Evolutionary conservation across 2,797 vertebrate genomes (phyloP), one percentile per base, ranked within the genome.

Genomic region (Eupleurogrammus muticus): DNA sequence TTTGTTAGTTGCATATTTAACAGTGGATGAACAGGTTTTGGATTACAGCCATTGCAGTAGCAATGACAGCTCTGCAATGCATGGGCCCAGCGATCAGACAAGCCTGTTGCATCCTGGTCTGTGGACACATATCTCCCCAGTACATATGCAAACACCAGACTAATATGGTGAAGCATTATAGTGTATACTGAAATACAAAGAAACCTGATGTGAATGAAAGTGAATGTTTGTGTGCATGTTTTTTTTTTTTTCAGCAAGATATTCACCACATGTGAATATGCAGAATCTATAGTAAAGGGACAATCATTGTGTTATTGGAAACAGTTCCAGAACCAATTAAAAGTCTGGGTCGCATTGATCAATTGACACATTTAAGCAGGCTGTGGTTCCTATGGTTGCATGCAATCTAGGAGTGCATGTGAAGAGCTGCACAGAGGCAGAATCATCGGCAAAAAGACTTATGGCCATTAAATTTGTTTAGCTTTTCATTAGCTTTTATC

Each of bases 1-100:
- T 84, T 76, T 72, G 75, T 79, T 89, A 81, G 85, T 89, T 85
- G 75, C 64, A 66, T 86, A 86, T 90, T 81, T 86, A 73, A 80
- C 60, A 57, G 60, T 51, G 40, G 32, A 44, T 61, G 72, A 59
- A 55, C 13, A 70, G 70, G 75, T 65, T 80, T 70, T 52, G 50
- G 56, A 72, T 83, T 80, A 80, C 77, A 83, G 81, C 73, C 83
- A 58, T 67, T 67, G 46, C 42, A 83, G 72, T 24, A 46, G 69
- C 61, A 59, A 50, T 50, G 73, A 70, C 62, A 36, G 34, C 1
- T 42, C 48, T 58, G 58, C 62, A 56, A 66, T 12, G 28, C 28
- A 28, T 28, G 38, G 51, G 40, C 24, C 64, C 48, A 14, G 64
- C 55, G 82, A 61, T 80, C 66, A 70, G 20, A 61, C 42, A 54